These are phyloP conservation scores for Xestia c-nigrum DNA, from an alignment of 2,888 invertebrate species.

Conservation along the genomic window DNA sequence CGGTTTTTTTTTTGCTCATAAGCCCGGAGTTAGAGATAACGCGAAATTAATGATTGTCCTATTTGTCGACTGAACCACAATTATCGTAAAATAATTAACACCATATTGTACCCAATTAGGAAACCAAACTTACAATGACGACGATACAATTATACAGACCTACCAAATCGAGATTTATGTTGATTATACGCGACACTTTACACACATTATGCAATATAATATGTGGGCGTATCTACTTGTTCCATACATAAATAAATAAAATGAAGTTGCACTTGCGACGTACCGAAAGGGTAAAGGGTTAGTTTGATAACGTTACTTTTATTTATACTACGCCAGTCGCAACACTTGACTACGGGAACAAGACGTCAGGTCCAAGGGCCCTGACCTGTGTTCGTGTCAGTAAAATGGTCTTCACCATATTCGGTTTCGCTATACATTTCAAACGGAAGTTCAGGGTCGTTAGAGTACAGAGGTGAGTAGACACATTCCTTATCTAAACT, in stretches of 20 bases:
- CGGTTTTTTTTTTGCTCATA: slow-evolving; percentile 8
- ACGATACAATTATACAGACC: slow-evolving; percentile 6
- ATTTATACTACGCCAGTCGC: slow-evolving; percentile 58
- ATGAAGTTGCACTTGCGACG: slow-evolving; percentile 20
- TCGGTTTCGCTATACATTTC: slow-evolving; percentile 57
- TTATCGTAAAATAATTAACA: slow-evolving; percentile 24
- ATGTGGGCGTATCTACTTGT: not conserved
- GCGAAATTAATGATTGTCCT: slow-evolving; percentile 10
- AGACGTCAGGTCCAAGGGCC: slow-evolving; percentile 57
- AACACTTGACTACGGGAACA: slow-evolving; percentile 27
- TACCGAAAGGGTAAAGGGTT: slow-evolving; percentile 64
- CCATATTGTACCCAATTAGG: slow-evolving; percentile 12
- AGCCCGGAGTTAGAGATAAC: slow-evolving; percentile 27
- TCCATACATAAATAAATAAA: not conserved
- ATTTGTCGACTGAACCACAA: not conserved
- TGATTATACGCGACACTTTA: not conserved
- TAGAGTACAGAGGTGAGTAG: slow-evolving; percentile 66
- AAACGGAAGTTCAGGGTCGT: slow-evolving; percentile 59
- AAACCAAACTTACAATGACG: slow-evolving; percentile 9
- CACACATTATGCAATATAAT: slow-evolving; percentile 15
- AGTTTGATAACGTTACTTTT: slow-evolving; percentile 61
- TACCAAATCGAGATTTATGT: not conserved
- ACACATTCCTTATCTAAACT: slow-evolving; percentile 11
- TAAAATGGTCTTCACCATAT: slow-evolving; percentile 56
- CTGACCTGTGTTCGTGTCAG: slow-evolving; percentile 35